Evolutionary conservation across 2,113 vertebrate species (phyloP), one percentile per base, ranked within the genome.

Genomic region (Ancistrus triradiatus): DNA sequence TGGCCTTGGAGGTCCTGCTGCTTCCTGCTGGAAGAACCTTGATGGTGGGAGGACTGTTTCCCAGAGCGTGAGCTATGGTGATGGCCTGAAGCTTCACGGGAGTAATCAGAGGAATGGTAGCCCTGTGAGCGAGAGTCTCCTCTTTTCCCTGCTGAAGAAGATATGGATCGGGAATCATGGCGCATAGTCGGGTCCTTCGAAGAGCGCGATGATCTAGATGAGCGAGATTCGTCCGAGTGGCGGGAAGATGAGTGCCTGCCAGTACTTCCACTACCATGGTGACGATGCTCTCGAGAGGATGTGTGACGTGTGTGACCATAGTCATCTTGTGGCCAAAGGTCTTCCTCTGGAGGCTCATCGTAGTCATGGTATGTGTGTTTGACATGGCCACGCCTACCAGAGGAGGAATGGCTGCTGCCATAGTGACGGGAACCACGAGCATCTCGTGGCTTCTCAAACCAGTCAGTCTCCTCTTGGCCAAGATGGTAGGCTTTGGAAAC

Each of bases 401-500:
- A 78, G 59, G 93, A 91, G 55, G 96, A 92, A 80, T 91, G 90
- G 38, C 68, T 44, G 61, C 83, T 77, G 82, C 92, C 81, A 28
- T 97, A 94, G 86, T 95, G 93, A 76, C 94, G 91, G 77, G 93
- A 92, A 78, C 92, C 92, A 70, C 94, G 92, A 31, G 82, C 84
- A 70, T 93, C 91, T 68, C 90, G 87, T 57, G 96, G 96, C 79
- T 99, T 99, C 90, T 99, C 95, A 88, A 99, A 99, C 96, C 96
- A 99, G 89, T 99, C 96, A 14, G 95, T 99, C 87, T 99, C 96
- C 85, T 98, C 96, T 86, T 98, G 95, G 81, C 96, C 93, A 85
- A 99, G 92, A 88, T 99, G 95, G 91, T 98, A 98, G 76, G 96
- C 95, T 99, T 98, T 87, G 72, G 91, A 92, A 95, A 98, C 90